Evolutionary conservation across 2,797 vertebrate species (phyloP).

Genomic region (Danio aesculapii): DNA sequence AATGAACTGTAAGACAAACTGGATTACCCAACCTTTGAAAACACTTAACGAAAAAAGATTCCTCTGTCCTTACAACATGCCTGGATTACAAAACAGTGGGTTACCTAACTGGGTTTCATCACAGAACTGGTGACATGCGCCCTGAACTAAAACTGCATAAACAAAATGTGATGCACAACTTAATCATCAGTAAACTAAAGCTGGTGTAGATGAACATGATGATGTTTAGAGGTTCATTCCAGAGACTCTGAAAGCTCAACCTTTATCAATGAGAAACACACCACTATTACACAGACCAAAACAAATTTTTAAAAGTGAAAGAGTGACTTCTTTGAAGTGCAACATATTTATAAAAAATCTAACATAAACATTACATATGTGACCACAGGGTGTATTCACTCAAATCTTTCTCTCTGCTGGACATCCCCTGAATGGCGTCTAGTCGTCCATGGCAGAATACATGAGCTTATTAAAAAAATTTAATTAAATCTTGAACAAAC

Average conservation of each 20-base stretch:
- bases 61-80: not conserved
- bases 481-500: constrained; percentile 3
- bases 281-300: not conserved
- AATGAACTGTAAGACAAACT: not conserved
- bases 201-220: not conserved
- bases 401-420: constrained; percentile 89
- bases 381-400: constrained; percentile 65
- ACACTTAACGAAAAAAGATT: too few species aligned
- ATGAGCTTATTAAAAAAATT: constrained; percentile 61
- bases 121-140: not conserved
- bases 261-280: constrained; percentile 46
- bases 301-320: constrained; percentile 36
- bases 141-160: not conserved
- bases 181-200: not conserved
- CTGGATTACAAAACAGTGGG: not conserved
- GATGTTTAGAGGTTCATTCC: not conserved
- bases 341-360: not conserved
- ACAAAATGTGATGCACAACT: not conserved
- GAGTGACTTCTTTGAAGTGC: not conserved
- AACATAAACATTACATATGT: not conserved
- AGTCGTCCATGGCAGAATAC: constrained; percentile 81
- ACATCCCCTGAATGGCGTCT: constrained; percentile 83
- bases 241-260: constrained; percentile 34
- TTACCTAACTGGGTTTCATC: not conserved
- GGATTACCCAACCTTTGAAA: not conserved